Evolutionary conservation across 2,113 vertebrate species (phyloP), one percentile per base, ranked within the genome.

Genomic region (Lasiurus borealis): DNA sequence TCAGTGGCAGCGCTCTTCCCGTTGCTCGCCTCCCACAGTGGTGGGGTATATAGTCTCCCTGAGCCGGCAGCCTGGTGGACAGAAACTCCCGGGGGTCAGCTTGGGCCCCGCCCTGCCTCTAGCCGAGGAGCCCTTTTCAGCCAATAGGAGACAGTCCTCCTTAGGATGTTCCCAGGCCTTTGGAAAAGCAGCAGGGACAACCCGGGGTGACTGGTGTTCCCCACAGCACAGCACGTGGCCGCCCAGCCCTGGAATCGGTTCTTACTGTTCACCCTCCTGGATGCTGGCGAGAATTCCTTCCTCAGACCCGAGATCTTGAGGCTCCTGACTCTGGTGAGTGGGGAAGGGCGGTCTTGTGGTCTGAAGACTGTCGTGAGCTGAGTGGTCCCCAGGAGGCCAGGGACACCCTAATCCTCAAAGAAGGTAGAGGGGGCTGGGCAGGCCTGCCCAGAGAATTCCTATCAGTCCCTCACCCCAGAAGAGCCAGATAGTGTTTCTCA

Each of bases 161-260:
- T 91, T 11, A 59, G 46, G 77, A 5, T 44, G 76, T 80, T 14
- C 21, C 25, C 6, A 2, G 52, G 40, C 34, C 48, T 95, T 76
- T 83, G 36, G 90, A n/a, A 81, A 85, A 76, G 48, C 27, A 64
- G 50, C 69, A 66, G 14, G 81, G 68, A 92, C 62, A 57, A 18
- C 5, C n/a, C 3, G 3, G 5, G 3, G 44, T 88, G 48, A 44
- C 86, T 85, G 75, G 44, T 86, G 93, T 96, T 87, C 98, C 85
- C 96, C 34, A 12, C 95, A 99, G 99, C 98, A 44, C 97, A 97
- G 48, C 98, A 99, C 2, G 97, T 98, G 94, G 98, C 97, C 94
- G 98, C 98, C 81, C 99, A 99, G 97, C 99, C 99, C 0, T 99
- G 99, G 99, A 99, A 98, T 97, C 98, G 98, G 36, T 99, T 99